Percentiles rank a stretch among this genome's conserved stretches.
phyloP scores from a whole-genome alignment of 2,113 vertebrate genomes.

The Anguilla japonica region DNA sequence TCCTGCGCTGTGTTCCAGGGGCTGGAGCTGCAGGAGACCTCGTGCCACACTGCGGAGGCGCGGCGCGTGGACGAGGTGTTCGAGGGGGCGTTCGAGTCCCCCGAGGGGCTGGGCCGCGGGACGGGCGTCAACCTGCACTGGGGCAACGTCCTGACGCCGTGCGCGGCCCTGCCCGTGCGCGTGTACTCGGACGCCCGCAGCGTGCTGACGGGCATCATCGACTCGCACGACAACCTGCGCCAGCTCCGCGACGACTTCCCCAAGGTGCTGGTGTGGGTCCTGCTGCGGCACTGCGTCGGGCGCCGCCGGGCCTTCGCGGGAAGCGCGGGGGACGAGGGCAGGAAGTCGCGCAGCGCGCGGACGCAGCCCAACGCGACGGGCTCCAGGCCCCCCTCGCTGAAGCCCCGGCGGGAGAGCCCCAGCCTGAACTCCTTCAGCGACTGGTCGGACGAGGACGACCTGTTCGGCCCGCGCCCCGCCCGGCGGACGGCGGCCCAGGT shows the following conservation, averaged over 20 bases:
- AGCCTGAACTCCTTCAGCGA: conserved; percentile 79
- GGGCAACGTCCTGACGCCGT: conserved; percentile 87
- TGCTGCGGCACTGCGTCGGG: conserved; percentile 78
- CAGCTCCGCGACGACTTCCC: conserved; percentile 90
- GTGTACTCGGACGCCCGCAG: conserved; percentile 91
- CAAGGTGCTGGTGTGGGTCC: conserved; percentile 88
- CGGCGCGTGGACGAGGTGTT: conserved; percentile 93
- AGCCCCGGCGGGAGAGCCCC: conserved; percentile 70
- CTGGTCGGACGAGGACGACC: conserved; percentile 87
- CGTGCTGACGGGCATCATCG: conserved; percentile 91
- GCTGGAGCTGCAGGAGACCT: conserved; percentile 94
- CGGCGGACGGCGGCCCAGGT: conserved; percentile 73
- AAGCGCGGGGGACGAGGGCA: conserved; percentile 49
- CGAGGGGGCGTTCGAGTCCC: conserved; percentile 82
- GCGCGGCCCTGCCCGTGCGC: conserved; percentile 78
- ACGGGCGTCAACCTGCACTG: conserved; percentile 85
- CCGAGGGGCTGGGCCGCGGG: conserved; percentile 68
- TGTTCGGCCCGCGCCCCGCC: conserved; percentile 81
- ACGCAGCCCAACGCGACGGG: conserved; percentile 47
- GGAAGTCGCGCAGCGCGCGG: conserved; percentile 53
- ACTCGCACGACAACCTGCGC: conserved; percentile 87
- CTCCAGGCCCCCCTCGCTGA: conserved; percentile 56
- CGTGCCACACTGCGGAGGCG: conserved; percentile 94
- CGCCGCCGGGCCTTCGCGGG: conserved; percentile 56
- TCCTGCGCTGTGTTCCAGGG: conserved; percentile 70